These are phyloP conservation scores for Arge pagana DNA, from an alignment of 2,888 invertebrate species.

Conservation along the genomic window DNA sequence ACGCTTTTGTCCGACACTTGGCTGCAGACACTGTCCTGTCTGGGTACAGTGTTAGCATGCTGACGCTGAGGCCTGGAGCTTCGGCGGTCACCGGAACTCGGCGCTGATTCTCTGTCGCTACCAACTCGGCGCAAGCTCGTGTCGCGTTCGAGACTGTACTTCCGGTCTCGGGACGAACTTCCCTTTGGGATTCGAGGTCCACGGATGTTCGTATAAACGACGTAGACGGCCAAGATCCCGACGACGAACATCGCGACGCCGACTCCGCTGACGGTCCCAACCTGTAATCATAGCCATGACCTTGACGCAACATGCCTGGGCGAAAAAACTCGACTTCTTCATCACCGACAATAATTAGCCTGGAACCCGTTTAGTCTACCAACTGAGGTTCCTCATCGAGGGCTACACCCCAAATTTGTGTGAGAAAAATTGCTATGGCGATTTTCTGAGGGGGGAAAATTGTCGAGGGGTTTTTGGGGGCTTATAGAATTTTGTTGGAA, in stretches of 20 bases:
- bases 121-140: slow-evolving; percentile 46
- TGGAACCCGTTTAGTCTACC: too few relatives aligned
- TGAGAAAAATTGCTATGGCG: too few relatives aligned
- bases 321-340: too few relatives aligned
- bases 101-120: slow-evolving; percentile 42
- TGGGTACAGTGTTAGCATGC: slow-evolving; percentile 31
- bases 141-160: slow-evolving; percentile 40
- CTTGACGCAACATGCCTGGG: too few relatives aligned
- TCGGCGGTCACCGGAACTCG: slow-evolving; percentile 20
- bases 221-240: slow-evolving; percentile 51
- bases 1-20: slow-evolving; percentile 52
- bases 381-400: too few relatives aligned
- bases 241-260: slow-evolving; percentile 52
- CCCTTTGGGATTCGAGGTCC: slow-evolving; percentile 41
- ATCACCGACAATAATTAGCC: too few relatives aligned
- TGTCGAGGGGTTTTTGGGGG: too few relatives aligned
- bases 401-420: too few relatives aligned
- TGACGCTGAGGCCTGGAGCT: slow-evolving; percentile 23
- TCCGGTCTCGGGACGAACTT: slow-evolving; percentile 20
- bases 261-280: slow-evolving; percentile 49
- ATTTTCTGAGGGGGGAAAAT: too few relatives aligned
- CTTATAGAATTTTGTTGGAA: too few relatives aligned
- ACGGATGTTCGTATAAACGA: slow-evolving; percentile 49
- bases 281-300: too few relatives aligned
- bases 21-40: slow-evolving; percentile 48